Base-by-base conservation (phyloP, 2,888 invertebrate species). In the Hoplodrina ambigua region DNA sequence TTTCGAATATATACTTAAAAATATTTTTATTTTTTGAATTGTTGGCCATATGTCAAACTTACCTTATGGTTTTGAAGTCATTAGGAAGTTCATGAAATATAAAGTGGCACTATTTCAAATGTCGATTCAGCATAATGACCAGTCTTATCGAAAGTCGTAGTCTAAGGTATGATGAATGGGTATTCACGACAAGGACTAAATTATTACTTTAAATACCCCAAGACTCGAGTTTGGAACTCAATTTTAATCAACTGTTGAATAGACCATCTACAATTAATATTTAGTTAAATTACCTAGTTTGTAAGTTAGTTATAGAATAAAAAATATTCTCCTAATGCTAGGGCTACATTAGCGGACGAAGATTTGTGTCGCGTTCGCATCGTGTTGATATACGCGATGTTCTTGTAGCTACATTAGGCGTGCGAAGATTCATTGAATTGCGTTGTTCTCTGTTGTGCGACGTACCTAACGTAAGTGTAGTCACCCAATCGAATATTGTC, bases 81-180 rank as follows among this genome's bases (percentile, higher is more conserved):
- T 46, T 63, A 55, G n/a, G 5, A 79, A 55, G 10, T 53, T n/a
- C 37, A 56, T 53, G 33, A 62, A 67, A 80, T 65, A 65, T 50
- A 25, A 52, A 56, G 54, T 70, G 25, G 11, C 11, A 46, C 13
- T 56, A 30, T 33, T 61, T n/a, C 8, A 64, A 63, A 58, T 52
- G 37, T 64, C 70, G 53, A 72, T 80, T 72, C 53, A 61, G 59
- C 74, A 25, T 25, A 74, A 83, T 77, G 70, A 68, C 55, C 59
- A 50, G 41, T 54, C 30, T 20, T 55, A 25, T 66, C 15, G 68
- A 25, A 44, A 64, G 15, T 75, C 41, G 41, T 44, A 41, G 49
- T 59, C 54, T 44, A 50, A 66, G 19, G 17, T 30, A 25, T 70
- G 52, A 56, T 71, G 57, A 71, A 74, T 78, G 49, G 41, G n/a